Evolutionary conservation across 2,888 invertebrate genomes (phyloP).

Genomic region (Plagiodera versicolora): DNA sequence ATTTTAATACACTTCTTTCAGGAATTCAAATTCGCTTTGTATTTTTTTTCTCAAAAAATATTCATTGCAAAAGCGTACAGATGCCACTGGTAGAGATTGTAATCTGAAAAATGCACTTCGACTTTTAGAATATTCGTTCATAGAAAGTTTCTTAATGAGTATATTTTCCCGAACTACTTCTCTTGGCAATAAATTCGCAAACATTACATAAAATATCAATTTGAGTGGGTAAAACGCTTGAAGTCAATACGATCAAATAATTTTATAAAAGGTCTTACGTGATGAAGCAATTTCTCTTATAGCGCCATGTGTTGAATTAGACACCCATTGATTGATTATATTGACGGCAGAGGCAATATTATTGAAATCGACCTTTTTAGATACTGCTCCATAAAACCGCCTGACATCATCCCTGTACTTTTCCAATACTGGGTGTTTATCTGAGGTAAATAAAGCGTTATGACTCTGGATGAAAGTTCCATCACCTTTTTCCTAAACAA

Average conservation of each 20-base stretch:
- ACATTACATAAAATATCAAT: neutral
- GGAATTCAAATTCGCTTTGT: no score
- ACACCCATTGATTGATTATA: conserved; percentile 65
- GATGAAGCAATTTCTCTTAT: conserved; percentile 49
- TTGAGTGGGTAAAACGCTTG: no score
- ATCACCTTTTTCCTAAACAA: conserved; percentile 38
- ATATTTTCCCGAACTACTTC: no score
- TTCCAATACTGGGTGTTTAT: conserved; percentile 51
- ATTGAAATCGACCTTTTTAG: conserved; percentile 58
- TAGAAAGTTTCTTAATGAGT: no score
- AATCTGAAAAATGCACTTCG: no score
- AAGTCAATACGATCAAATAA: neutral
- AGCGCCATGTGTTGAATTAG: conserved; percentile 59
- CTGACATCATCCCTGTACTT: conserved; percentile 55
- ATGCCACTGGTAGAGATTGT: no score
- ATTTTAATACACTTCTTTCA: no score
- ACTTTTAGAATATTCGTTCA: no score
- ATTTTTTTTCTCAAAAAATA: no score
- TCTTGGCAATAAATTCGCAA: no score
- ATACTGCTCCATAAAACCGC: conserved; percentile 58
- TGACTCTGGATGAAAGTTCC: conserved; percentile 52
- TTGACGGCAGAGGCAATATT: conserved; percentile 53
- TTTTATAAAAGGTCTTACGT: conserved; percentile 24
- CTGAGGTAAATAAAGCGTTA: conserved; percentile 58
- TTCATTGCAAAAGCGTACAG: no score